Conservation (phyloP, 2,797 vertebrate species). For the Sciaenops ocellatus region DNA sequence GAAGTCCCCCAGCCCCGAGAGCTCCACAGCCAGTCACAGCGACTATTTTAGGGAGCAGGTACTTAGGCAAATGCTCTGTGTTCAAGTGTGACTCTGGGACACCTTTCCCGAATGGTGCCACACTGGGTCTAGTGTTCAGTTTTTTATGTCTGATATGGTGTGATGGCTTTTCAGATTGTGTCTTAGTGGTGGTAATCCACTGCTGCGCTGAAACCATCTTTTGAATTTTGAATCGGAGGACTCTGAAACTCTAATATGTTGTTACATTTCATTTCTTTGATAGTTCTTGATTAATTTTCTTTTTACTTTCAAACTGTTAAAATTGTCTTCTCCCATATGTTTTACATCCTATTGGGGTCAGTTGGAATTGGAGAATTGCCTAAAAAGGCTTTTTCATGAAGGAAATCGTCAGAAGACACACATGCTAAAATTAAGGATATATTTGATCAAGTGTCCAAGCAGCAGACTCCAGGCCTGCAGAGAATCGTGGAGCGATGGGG, state of each 20-base stretch:
- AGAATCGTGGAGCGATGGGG: neutral
- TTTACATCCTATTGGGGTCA: neutral
- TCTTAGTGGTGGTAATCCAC: neutral
- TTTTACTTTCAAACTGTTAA: neutral
- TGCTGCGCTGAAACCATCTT: neutral
- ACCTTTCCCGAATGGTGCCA: constrained; percentile 2
- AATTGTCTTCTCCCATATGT: neutral
- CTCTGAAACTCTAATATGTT: neutral
- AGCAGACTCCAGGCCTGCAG: constrained; percentile 29
- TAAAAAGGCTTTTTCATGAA: neutral
- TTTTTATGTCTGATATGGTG: constrained; percentile 13
- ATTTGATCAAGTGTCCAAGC: constrained; percentile 42
- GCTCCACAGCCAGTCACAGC: constrained; percentile 32
- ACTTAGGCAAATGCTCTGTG: constrained; percentile 40
- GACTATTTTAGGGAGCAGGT: constrained; percentile 63
- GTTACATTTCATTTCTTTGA: neutral
- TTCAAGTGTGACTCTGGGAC: constrained; percentile 52
- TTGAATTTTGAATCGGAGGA: neutral
- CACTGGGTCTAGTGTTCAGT: neutral
- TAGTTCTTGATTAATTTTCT: constrained; percentile 1
- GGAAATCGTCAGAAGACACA: constrained; percentile 15
- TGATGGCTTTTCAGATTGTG: constrained; percentile 1
- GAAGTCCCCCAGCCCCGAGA: constrained; percentile 50
- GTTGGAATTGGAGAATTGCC: neutral
- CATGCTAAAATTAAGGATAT: constrained; percentile 32